phyloP scores from a whole-genome alignment of 2,113 vertebrate species.

The Podarcis muralis region DNA sequence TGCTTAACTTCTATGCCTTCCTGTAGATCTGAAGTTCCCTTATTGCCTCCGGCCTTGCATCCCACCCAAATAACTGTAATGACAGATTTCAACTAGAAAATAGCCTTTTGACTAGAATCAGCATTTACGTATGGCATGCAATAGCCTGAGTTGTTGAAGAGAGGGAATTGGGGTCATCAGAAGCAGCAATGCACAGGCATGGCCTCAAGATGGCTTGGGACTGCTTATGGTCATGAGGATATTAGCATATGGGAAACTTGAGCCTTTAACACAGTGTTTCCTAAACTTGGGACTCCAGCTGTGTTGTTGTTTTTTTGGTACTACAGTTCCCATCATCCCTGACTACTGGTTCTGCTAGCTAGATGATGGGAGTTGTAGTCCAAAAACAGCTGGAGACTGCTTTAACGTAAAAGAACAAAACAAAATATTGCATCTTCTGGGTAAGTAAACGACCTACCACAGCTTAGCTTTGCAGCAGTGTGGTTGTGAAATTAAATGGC shows the following conservation, averaged over 20 bases:
- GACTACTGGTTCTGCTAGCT: too few species aligned
- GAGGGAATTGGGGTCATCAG: neutral
- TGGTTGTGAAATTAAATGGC: neutral
- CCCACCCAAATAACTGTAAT: neutral
- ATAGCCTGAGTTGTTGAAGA: neutral
- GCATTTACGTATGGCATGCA: neutral
- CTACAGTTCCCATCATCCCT: too few species aligned
- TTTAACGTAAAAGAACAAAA: neutral
- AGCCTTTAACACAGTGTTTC: neutral
- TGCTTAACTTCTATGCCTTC: neutral
- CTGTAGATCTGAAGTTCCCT: neutral
- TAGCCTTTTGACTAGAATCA: neutral
- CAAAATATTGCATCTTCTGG: neutral
- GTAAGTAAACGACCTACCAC: neutral
- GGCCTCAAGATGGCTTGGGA: neutral
- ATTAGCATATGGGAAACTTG: neutral
- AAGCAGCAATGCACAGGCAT: neutral
- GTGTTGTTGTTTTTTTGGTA: too few species aligned
- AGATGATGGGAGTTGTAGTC: too few species aligned
- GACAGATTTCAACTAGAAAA: neutral
- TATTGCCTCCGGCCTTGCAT: neutral
- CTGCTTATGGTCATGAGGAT: neutral
- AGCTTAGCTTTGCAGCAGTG: neutral
- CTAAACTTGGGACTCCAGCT: too few species aligned
- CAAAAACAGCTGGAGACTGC: too few species aligned